phyloP scores from a whole-genome alignment of 2,888 invertebrate genomes.

The Carterocephalus palaemon region DNA sequence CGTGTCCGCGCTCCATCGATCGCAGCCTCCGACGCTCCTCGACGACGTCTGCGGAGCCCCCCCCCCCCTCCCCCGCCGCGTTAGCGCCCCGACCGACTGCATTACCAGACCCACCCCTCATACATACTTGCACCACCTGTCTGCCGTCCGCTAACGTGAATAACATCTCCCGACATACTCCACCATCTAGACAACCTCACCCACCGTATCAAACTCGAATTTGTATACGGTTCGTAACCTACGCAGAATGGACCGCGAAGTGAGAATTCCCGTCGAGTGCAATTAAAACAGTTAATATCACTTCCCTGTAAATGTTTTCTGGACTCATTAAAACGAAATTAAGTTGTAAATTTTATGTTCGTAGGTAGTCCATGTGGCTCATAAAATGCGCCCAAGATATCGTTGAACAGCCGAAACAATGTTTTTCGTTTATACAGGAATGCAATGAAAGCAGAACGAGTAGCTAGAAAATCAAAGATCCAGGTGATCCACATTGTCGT shows the following conservation, averaged over 20 bases:
- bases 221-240: neutral
- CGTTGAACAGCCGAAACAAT: constrained; percentile 60
- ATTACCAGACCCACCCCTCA: constrained; percentile 71
- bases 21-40: constrained; percentile 76
- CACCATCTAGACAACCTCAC: constrained; percentile 27
- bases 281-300: constrained; percentile 70
- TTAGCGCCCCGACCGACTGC: constrained; percentile 77
- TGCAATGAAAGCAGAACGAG: constrained; percentile 27
- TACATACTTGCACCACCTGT: constrained; percentile 59
- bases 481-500: too few species aligned
- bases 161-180: constrained; percentile 44
- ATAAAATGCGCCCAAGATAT: constrained; percentile 51
- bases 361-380: constrained; percentile 53
- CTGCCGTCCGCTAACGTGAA: constrained; percentile 44
- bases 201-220: constrained; percentile 24
- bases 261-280: too few species aligned
- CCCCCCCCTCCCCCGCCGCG: constrained; percentile 45
- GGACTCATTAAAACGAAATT: constrained; percentile 67
- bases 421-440: constrained; percentile 40
- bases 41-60: constrained; percentile 65
- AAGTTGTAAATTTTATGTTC: constrained; percentile 66
- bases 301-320: constrained; percentile 70
- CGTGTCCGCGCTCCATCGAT: constrained; percentile 79
- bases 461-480: too few species aligned
- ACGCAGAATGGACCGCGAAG: too few species aligned